These are phyloP conservation scores for Rhodinocichla rosea DNA, from an alignment of 2,113 vertebrate genomes.

Conservation along the genomic window DNA sequence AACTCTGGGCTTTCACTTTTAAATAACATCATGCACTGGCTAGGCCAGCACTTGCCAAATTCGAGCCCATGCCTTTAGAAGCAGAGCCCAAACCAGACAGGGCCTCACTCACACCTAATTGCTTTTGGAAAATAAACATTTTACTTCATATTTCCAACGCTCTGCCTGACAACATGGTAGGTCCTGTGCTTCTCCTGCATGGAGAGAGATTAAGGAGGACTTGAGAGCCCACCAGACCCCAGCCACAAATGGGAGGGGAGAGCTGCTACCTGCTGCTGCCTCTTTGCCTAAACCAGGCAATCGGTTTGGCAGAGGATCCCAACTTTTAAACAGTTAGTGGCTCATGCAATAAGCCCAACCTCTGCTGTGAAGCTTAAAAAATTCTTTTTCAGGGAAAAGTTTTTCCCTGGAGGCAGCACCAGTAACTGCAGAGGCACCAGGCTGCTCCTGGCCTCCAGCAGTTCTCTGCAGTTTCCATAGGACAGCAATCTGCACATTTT, in stretches of 20 bases:
- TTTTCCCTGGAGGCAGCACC: neutral
- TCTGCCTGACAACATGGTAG: neutral
- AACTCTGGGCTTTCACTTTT: neutral
- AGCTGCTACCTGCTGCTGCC: neutral
- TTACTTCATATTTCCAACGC: conserved; percentile 18
- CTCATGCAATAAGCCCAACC: neutral
- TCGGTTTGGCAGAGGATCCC: neutral
- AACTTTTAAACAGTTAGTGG: neutral
- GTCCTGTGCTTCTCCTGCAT: neutral
- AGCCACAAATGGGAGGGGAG: neutral
- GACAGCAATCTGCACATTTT: neutral
- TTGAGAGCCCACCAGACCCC: neutral
- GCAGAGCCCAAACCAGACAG: neutral
- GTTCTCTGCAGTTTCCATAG: neutral
- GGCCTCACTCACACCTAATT: conserved; percentile 28
- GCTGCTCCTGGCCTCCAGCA: neutral
- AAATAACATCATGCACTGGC: neutral
- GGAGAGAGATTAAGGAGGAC: neutral
- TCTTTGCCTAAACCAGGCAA: neutral
- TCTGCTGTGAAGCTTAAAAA: neutral
- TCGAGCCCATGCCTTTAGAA: neutral
- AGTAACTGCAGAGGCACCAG: neutral
- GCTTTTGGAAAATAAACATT: conserved; percentile 45
- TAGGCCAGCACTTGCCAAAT: neutral
- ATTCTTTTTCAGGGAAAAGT: neutral